phyloP scores from a whole-genome alignment of 2,797 vertebrate genomes.

The Danio aesculapii region DNA sequence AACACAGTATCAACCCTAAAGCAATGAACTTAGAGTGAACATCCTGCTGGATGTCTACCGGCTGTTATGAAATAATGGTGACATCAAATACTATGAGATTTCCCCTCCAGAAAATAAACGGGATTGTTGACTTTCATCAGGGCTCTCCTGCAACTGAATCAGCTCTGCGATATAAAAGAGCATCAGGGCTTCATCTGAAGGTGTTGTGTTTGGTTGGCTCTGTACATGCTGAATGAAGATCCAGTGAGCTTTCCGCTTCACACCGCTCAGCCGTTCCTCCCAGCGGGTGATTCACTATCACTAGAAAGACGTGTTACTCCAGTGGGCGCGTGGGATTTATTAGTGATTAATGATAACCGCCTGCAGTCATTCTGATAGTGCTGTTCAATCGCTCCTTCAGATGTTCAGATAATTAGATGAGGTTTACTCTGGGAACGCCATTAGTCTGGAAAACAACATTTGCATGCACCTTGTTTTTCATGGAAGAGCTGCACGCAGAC shows the following conservation, averaged over 20 bases:
- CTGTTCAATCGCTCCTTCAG: slow-evolving; percentile 70
- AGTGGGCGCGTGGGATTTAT: slow-evolving; percentile 59
- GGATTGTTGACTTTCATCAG: not conserved
- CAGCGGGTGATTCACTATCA: not conserved
- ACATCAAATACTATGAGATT: not conserved
- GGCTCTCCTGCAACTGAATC: not conserved
- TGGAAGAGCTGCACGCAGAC: too few species aligned
- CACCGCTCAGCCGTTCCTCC: not conserved
- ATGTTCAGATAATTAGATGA: slow-evolving; percentile 75
- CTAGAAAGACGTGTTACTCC: slow-evolving; percentile 6
- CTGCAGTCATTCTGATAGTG: slow-evolving; percentile 57
- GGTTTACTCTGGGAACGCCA: slow-evolving; percentile 67
- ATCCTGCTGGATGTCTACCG: too few species aligned
- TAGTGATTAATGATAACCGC: slow-evolving; percentile 71
- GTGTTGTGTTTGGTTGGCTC: not conserved
- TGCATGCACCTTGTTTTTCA: too few species aligned
- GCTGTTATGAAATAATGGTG: not conserved
- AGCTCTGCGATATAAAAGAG: not conserved
- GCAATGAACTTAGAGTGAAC: not conserved
- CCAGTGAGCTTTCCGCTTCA: not conserved
- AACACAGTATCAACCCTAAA: not conserved
- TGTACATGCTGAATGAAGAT: not conserved
- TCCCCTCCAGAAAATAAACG: not conserved
- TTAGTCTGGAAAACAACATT: slow-evolving; percentile 62
- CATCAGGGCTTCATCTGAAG: not conserved